These are phyloP conservation scores for Tenthredo scrophulariae DNA, from an alignment of 2,888 invertebrate species.

Conservation along the genomic window DNA sequence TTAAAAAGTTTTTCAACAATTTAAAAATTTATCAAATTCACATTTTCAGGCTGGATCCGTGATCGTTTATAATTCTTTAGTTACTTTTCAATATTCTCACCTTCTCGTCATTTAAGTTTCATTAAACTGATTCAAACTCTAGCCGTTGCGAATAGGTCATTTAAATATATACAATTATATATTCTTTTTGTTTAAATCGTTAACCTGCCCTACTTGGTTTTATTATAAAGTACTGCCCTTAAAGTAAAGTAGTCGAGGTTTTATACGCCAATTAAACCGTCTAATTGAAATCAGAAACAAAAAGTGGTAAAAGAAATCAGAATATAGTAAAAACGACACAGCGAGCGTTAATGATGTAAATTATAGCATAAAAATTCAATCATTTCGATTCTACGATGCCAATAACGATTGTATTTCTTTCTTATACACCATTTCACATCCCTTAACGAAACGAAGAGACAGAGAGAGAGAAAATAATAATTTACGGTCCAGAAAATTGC, in stretches of 20 bases:
- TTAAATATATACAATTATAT: no score
- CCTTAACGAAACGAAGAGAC: background rate
- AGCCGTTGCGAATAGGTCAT: background rate
- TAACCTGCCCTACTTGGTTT: background rate
- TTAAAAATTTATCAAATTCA: background rate
- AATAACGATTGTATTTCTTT: background rate
- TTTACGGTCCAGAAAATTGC: background rate
- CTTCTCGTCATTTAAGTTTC: background rate
- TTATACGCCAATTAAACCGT: constrained; percentile 6
- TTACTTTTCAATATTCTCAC: background rate
- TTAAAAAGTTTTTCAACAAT: background rate
- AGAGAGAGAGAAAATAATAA: background rate
- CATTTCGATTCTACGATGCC: background rate
- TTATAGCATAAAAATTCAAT: background rate
- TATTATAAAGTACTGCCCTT: background rate
- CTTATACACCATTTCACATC: background rate
- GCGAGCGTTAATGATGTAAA: background rate
- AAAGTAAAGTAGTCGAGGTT: constrained; percentile 2
- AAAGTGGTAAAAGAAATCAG: background rate
- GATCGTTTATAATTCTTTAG: background rate
- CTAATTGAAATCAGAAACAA: constrained; percentile 11
- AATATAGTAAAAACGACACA: background rate
- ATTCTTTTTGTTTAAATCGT: background rate
- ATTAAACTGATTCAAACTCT: background rate
- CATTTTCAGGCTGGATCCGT: background rate